These are phyloP conservation scores for Apotomis betuletana DNA, from an alignment of 2,888 invertebrate species.

Conservation along the genomic window DNA sequence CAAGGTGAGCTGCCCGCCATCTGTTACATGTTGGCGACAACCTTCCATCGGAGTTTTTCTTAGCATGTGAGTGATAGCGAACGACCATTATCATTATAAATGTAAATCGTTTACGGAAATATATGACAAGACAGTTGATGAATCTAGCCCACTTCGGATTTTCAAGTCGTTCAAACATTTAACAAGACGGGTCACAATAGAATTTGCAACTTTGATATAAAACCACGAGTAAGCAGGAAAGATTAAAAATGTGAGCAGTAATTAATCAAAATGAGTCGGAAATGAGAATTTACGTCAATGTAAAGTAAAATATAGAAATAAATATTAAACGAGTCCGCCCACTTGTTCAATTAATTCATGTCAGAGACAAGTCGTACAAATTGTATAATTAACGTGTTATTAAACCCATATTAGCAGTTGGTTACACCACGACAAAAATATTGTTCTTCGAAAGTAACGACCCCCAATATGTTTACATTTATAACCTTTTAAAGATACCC, in stretches of 20 bases:
- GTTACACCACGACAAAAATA: constrained; percentile 8
- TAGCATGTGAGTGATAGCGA: constrained; percentile 24
- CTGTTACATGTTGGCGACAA: constrained; percentile 53
- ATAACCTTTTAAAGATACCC: constrained; percentile 29
- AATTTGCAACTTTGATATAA: not conserved
- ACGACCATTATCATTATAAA: constrained; percentile 25
- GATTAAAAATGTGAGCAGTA: not conserved
- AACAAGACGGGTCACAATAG: not conserved
- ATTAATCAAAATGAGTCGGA: constrained; percentile 33
- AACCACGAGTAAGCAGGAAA: not conserved
- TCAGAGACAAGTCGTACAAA: constrained; percentile 18
- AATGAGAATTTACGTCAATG: constrained; percentile 34
- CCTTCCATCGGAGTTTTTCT: constrained; percentile 38
- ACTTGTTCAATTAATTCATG: constrained; percentile 38
- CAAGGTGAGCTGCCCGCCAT: constrained; percentile 67
- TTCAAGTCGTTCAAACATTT: too few relatives aligned
- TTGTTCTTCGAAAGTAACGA: constrained; percentile 31
- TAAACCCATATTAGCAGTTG: constrained; percentile 25
- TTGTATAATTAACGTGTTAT: constrained; percentile 27
- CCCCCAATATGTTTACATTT: constrained; percentile 35
- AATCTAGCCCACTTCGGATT: too few relatives aligned
- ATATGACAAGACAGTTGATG: not conserved
- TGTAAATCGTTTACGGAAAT: not conserved
- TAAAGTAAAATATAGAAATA: constrained; percentile 10
- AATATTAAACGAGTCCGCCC: constrained; percentile 21